Conservation (phyloP, 2,888 invertebrate genomes). For the Germaria angustata region DNA sequence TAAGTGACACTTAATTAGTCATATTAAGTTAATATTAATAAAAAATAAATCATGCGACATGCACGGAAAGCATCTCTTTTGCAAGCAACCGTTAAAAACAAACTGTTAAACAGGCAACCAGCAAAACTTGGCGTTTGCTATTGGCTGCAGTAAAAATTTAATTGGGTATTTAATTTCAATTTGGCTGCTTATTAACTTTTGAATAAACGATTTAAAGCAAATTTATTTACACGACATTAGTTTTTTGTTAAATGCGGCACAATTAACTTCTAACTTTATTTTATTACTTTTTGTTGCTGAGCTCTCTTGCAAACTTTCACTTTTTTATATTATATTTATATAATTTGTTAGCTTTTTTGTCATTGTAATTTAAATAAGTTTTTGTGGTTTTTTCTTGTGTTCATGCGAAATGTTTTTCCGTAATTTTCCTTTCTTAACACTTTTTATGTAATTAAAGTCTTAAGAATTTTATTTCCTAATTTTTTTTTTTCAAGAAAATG, state of each 20-base stretch:
- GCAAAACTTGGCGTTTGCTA: neutral
- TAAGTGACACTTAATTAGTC: conserved; percentile 53
- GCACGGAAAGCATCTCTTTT: neutral
- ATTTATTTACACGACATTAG: neutral
- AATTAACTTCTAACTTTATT: conserved; percentile 38
- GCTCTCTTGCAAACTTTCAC: neutral
- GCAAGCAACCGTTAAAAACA: no score
- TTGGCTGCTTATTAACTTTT: conserved; percentile 23
- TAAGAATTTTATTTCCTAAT: no score
- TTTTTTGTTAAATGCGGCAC: conserved; percentile 41
- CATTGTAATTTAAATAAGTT: neutral
- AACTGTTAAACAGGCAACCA: neutral
- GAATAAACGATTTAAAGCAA: conserved; percentile 29
- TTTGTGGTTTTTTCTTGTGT: neutral
- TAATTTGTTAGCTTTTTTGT: no score
- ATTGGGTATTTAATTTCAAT: conserved; percentile 30
- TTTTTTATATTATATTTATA: neutral
- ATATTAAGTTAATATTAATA: conserved; percentile 36
- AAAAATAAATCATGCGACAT: neutral
- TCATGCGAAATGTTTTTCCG: neutral
- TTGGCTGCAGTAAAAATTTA: neutral
- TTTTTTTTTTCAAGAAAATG: conserved; percentile 15
- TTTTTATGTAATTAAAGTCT: conserved; percentile 36
- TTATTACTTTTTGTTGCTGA: neutral
- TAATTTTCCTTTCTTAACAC: conserved; percentile 45